A percentile compares a stretch with the other conserved stretches of the same genome.
Conservation (phyloP, 23 tunicate species). For the Styela plicata region DNA sequence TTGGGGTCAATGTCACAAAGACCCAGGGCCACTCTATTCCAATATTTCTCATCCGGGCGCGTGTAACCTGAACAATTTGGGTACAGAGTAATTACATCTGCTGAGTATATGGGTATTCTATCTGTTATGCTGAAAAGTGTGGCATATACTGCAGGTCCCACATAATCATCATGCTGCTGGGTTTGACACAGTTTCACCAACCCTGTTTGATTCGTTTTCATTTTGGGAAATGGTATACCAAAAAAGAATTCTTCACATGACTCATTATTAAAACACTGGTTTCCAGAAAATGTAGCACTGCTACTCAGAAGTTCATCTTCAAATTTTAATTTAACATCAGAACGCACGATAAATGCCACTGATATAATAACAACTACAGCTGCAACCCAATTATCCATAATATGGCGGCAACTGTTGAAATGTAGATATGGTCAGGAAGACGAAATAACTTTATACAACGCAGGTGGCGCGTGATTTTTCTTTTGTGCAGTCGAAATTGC, state of each 20-base stretch:
- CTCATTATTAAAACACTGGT: not conserved
- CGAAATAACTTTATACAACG: too few relatives aligned
- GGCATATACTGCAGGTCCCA: constrained; percentile 46
- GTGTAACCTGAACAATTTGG: constrained; percentile 25
- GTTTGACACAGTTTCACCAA: constrained; percentile 76
- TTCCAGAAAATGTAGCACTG: not conserved
- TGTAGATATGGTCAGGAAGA: too few relatives aligned
- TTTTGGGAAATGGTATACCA: constrained; percentile 64
- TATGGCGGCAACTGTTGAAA: too few relatives aligned
- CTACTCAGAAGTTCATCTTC: not conserved
- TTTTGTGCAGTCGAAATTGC: too few relatives aligned
- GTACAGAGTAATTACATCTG: constrained; percentile 39
- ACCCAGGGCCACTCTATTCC: constrained; percentile 61
- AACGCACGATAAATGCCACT: not conserved
- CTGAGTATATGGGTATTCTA: constrained; percentile 81
- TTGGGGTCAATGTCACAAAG: not conserved
- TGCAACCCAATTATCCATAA: not conserved
- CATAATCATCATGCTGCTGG: constrained; percentile 4
- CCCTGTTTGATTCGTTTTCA: constrained; percentile 9
- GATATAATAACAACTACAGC: not conserved
- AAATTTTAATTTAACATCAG: not conserved
- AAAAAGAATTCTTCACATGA: constrained; percentile 71
- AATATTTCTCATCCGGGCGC: constrained; percentile 44
- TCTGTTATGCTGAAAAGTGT: constrained; percentile 45
- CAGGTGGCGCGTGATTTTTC: too few relatives aligned